Percentiles rank a stretch among this genome's conserved stretches.
Conservation (phyloP, 1,140 invertebrate species). For the Ephestia elutella region DNA sequence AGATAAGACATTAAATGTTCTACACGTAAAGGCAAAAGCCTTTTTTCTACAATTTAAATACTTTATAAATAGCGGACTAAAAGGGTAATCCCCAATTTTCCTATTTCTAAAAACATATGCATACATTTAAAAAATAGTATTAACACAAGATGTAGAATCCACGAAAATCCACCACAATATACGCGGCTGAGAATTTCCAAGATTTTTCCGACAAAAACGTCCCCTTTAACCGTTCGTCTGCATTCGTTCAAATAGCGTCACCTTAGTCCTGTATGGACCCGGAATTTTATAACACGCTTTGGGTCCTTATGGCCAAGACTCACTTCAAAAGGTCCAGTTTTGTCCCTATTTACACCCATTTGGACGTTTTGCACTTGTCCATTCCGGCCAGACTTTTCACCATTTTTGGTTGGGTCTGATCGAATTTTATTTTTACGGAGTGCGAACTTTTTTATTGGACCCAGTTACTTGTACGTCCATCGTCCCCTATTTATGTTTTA, state of each 20-base stretch:
- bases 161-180: no score
- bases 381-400: no score
- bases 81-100: constrained; percentile 9
- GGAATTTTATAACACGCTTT: constrained; percentile 42
- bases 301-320: no score
- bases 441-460: constrained; percentile 50
- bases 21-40: no score
- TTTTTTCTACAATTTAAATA: no score
- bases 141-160: no score
- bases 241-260: constrained; percentile 15
- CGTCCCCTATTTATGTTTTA: constrained; percentile 53
- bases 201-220: neutral
- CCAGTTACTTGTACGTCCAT: constrained; percentile 36
- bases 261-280: constrained; percentile 38
- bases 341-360: no score
- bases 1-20: no score
- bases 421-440: constrained; percentile 60
- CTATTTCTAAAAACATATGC: neutral
- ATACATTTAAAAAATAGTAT: neutral
- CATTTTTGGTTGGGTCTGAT: constrained; percentile 24
- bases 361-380: no score
- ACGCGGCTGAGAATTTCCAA: neutral
- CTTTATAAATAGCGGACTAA: no score
- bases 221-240: neutral
- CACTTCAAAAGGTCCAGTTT: no score